Conservation (phyloP, 1,140 invertebrate species). For the Drosophila pseudoobscura region DNA sequence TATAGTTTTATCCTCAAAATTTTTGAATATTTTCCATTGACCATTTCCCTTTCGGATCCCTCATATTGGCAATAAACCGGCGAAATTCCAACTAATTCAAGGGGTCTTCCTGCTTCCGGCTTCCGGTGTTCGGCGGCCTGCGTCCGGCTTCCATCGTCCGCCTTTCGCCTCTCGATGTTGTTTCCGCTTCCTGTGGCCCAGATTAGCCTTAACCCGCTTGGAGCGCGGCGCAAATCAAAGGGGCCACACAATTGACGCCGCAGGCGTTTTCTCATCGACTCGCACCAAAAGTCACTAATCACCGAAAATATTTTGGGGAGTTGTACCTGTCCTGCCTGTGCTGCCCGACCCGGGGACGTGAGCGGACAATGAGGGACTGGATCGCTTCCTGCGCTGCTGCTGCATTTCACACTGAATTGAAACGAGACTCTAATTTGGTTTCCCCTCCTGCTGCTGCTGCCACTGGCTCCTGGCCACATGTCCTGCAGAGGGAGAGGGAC, state of each 20-base stretch:
- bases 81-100: slow-evolving; percentile 34
- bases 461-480: slow-evolving; percentile 51
- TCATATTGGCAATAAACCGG: slow-evolving; percentile 42
- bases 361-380: slow-evolving; percentile 41
- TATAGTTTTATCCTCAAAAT: slow-evolving; percentile 45
- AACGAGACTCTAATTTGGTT: slow-evolving; percentile 66
- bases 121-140: too few relatives aligned
- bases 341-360: slow-evolving; percentile 21
- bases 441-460: slow-evolving; percentile 33
- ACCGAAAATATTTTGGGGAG: slow-evolving; percentile 58
- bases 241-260: slow-evolving; percentile 68
- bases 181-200: slow-evolving; percentile 68
- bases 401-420: slow-evolving; percentile 57
- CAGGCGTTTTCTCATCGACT: slow-evolving; percentile 60
- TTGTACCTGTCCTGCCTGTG: slow-evolving; percentile 17
- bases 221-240: slow-evolving; percentile 72
- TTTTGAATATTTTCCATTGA: slow-evolving; percentile 16
- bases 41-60: background rate
- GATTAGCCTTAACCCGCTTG: slow-evolving; percentile 54
- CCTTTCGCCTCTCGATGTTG: slow-evolving; percentile 1
- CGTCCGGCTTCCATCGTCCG: slow-evolving; percentile 33
- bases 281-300: slow-evolving; percentile 71
- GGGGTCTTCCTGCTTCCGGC: background rate
- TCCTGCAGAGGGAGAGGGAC: slow-evolving; percentile 40
- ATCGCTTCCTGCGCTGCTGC: slow-evolving; percentile 53